Base-by-base conservation (phyloP, 2,888 invertebrate species). In the Amiota mariae region DNA sequence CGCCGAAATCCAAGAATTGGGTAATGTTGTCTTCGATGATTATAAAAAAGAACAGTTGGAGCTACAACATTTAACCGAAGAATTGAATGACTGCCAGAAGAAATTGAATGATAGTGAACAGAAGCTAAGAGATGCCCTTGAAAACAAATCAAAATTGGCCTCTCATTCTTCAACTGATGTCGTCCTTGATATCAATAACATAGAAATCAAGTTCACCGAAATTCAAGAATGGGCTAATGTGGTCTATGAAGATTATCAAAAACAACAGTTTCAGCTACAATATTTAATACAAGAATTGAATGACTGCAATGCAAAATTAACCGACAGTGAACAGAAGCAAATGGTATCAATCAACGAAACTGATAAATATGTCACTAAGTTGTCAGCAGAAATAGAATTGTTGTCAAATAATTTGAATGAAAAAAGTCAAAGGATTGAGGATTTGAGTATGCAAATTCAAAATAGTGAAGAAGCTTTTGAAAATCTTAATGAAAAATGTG, bases 191-290 rank as follows among this genome's bases (percentile, higher is more conserved):
- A 67, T 81, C 13, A 76, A 76, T 20, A 66, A 54, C 10, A 24
- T 81, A 64, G 78, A 0, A 59, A 72, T 8, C 0, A 80, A 81
- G 18, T 8, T 84, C 12, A 71, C 13, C n/a, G 54, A 67, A 9
- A 56, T 75, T 4, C 80, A 85, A n/a, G 70, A 68, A 0, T 71
- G 84, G 72, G 68, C 76, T 2, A 74, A 18, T 0, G 46, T 76
- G 0, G 46, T 83, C 9, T 72, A 71, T 20, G 56, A 75, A 18
- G 82, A 84, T n/a, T 78, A 76, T 1, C 71, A 36, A n/a, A 71
- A 73, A 10, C 75, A 80, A n/a, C 70, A 76, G 12, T 46, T 15
- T 18, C 71, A 77, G 48, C 12, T 59, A 2, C 54, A 76, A 57
- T 48, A 61, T 9, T 57, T 77, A 54, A 67, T 54, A 1, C 72